Evolutionary conservation across 2,797 vertebrate genomes (phyloP).

Genomic region (Ciconia nigra): DNA sequence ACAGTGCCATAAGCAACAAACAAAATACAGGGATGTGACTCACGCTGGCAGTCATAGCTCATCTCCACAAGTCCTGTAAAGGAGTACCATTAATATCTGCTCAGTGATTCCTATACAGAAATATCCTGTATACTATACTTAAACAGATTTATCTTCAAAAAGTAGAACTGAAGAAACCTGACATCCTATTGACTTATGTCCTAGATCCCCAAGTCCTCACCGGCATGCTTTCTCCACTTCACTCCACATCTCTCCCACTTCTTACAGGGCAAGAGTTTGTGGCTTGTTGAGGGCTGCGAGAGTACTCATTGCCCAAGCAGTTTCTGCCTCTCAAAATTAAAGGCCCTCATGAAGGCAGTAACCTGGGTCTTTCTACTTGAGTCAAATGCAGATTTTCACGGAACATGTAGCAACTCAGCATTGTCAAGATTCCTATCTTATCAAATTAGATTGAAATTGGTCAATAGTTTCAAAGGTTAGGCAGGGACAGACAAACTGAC

Average conservation of each 20-base stretch:
- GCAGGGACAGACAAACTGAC: not conserved
- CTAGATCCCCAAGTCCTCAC: not conserved
- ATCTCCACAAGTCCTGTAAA: not conserved
- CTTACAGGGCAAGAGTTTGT: not conserved
- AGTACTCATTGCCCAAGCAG: not conserved
- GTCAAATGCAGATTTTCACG: not conserved
- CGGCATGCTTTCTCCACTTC: not conserved
- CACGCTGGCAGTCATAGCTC: not conserved
- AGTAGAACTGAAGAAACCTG: not conserved
- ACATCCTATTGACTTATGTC: not conserved
- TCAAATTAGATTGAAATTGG: not conserved
- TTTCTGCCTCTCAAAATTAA: not conserved
- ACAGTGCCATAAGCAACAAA: not conserved
- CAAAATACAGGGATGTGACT: not conserved
- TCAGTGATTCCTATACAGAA: not conserved
- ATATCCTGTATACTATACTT: not conserved
- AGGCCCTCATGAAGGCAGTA: not conserved
- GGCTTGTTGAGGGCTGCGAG: not conserved
- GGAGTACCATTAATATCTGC: not conserved
- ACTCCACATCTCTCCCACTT: not conserved
- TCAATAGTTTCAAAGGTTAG: not conserved
- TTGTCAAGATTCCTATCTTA: not conserved
- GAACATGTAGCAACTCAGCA: not conserved
- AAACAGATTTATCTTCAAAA: not conserved
- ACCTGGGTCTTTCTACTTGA: not conserved